These are phyloP conservation scores for Jordanella pulchra DNA, from an alignment of 2,797 vertebrate species.

Conservation along the genomic window DNA sequence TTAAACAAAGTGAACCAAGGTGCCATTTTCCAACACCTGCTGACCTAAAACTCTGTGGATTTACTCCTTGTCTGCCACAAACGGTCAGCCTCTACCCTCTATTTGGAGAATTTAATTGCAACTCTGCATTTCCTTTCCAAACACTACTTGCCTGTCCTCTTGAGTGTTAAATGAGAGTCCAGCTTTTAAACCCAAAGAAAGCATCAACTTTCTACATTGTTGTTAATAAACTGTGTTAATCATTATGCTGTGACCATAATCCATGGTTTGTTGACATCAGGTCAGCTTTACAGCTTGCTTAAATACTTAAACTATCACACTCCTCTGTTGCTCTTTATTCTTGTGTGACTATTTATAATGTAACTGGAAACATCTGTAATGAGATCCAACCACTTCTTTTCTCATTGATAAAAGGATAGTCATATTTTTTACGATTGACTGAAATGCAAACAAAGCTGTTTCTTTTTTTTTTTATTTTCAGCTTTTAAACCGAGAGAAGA, in stretches of 20 bases:
- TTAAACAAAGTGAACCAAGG: no score
- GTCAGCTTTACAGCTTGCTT: background rate
- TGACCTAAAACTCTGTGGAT: no score
- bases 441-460: background rate
- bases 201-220: no score
- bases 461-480: conserved; percentile 11
- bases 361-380: background rate
- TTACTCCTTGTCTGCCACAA: no score
- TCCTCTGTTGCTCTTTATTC: background rate
- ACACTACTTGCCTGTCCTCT: background rate
- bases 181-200: no score
- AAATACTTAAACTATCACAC: background rate
- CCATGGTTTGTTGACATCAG: background rate
- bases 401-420: background rate
- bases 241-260: no score
- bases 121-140: background rate
- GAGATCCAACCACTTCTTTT: background rate
- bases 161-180: background rate
- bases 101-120: background rate
- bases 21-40: no score
- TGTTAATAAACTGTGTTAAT: no score
- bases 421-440: background rate
- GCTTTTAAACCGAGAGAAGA: background rate
- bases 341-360: background rate
- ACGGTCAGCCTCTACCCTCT: background rate